Percentiles rank a stretch among this genome's conserved stretches.
These are phyloP conservation scores for Hoplostethus mediterraneus DNA, from an alignment of 2,797 vertebrate genomes.

Conservation along the genomic window DNA sequence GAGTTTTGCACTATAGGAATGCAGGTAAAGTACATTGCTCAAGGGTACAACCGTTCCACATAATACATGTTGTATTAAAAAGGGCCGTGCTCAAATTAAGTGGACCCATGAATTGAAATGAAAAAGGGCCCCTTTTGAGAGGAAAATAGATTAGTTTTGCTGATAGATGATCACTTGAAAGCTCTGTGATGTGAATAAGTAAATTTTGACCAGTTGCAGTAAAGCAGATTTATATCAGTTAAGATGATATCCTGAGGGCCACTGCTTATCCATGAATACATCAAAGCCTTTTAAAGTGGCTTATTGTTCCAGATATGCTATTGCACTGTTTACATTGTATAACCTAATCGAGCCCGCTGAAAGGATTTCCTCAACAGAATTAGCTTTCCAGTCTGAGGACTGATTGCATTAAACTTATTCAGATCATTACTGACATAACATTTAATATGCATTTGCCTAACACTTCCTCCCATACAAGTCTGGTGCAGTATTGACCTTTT, in stretches of 20 bases:
- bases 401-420: constrained; percentile 17
- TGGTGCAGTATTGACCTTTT: constrained; percentile 64
- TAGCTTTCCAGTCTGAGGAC: constrained; percentile 29
- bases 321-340: constrained; percentile 71
- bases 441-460: constrained; percentile 27
- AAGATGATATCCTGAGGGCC: constrained; percentile 72
- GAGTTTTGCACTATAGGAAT: constrained; percentile 67
- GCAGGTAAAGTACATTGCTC: constrained; percentile 79
- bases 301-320: constrained; percentile 61
- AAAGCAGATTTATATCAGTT: constrained; percentile 83
- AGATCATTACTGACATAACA: constrained; percentile 23
- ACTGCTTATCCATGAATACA: constrained; percentile 72
- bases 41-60: constrained; percentile 80
- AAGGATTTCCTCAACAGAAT: constrained; percentile 57
- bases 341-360: constrained; percentile 60
- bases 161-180: constrained; percentile 85
- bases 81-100: constrained; percentile 80
- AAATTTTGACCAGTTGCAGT: constrained; percentile 81
- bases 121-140: constrained; percentile 73
- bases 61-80: constrained; percentile 81
- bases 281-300: constrained; percentile 74
- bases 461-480: constrained; percentile 20
- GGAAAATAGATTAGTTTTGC: constrained; percentile 81
- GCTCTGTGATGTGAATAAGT: constrained; percentile 81
- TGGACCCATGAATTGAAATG: constrained; percentile 75